These are phyloP conservation scores for Drosophila santomea DNA, from an alignment of 1,140 invertebrate species.

Conservation along the genomic window DNA sequence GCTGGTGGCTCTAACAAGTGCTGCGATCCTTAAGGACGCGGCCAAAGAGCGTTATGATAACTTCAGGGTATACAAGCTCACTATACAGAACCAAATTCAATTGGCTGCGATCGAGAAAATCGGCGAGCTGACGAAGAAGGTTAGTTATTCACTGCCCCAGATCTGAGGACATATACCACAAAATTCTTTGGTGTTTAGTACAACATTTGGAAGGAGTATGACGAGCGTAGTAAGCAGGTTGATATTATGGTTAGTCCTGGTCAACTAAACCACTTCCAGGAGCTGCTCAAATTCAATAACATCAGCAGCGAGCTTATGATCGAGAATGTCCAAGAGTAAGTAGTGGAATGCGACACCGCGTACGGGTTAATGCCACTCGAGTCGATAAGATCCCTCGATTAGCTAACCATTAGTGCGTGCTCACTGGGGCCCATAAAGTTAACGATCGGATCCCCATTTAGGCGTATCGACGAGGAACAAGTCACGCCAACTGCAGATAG, in stretches of 20 bases:
- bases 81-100: constrained; percentile 52
- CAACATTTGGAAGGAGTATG: constrained; percentile 76
- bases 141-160: background rate
- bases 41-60: constrained; percentile 58
- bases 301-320: constrained; percentile 58
- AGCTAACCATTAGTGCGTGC: constrained; percentile 22
- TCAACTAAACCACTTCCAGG: constrained; percentile 39
- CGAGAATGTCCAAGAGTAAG: constrained; percentile 72
- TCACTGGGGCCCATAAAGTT: constrained; percentile 39
- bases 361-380: constrained; percentile 5
- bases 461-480: constrained; percentile 76
- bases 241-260: constrained; percentile 70
- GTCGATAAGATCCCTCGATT: constrained; percentile 31
- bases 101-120: constrained; percentile 47
- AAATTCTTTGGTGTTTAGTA: constrained; percentile 29
- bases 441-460: constrained; percentile 31
- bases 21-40: constrained; percentile 33
- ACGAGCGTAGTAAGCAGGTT: constrained; percentile 47
- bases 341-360: background rate
- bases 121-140: constrained; percentile 48
- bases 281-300: constrained; percentile 35
- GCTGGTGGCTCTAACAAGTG: constrained; percentile 50
- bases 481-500: constrained; percentile 44
- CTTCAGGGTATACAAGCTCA: constrained; percentile 58
- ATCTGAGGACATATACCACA: background rate